Percentiles rank a stretch among this genome's conserved stretches.
phyloP scores from a whole-genome alignment of 2,888 invertebrate species.

The Cantharis flavilabris region DNA sequence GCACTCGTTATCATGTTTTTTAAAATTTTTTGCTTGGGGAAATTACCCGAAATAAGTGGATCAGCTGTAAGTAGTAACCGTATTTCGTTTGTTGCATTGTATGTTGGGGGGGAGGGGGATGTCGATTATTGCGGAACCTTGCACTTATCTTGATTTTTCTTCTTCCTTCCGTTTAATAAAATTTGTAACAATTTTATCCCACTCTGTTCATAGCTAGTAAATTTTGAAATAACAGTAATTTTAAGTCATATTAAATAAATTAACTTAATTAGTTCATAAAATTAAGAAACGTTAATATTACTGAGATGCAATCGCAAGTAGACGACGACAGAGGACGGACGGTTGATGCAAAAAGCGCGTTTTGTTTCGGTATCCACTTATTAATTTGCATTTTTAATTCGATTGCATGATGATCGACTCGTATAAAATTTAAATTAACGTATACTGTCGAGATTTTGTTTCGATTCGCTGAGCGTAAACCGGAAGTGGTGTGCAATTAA shows the following conservation, averaged over 20 bases:
- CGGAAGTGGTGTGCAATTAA: slow-evolving; percentile 43
- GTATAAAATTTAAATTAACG: slow-evolving; percentile 25
- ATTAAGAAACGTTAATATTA: neutral
- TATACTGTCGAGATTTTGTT: slow-evolving; percentile 34
- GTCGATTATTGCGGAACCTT: neutral
- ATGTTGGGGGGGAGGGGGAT: neutral
- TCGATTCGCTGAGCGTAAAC: slow-evolving; percentile 37
- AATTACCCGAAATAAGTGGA: neutral
- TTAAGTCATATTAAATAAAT: neutral
- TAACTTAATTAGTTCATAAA: neutral
- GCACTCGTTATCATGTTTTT: neutral
- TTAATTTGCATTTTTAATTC: neutral
- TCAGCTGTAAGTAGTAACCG: neutral
- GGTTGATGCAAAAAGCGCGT: neutral
- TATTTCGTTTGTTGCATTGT: neutral
- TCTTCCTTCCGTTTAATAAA: neutral
- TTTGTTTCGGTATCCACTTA: neutral
- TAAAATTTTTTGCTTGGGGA: neutral
- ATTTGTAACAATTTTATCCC: neutral
- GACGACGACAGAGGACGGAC: neutral
- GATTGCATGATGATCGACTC: neutral
- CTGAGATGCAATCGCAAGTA: neutral
- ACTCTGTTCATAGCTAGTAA: neutral
- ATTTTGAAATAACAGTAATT: neutral
- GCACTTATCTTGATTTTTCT: neutral